phyloP scores from a whole-genome alignment of 2,113 vertebrate genomes.

The Thalassoma bifasciatum region DNA sequence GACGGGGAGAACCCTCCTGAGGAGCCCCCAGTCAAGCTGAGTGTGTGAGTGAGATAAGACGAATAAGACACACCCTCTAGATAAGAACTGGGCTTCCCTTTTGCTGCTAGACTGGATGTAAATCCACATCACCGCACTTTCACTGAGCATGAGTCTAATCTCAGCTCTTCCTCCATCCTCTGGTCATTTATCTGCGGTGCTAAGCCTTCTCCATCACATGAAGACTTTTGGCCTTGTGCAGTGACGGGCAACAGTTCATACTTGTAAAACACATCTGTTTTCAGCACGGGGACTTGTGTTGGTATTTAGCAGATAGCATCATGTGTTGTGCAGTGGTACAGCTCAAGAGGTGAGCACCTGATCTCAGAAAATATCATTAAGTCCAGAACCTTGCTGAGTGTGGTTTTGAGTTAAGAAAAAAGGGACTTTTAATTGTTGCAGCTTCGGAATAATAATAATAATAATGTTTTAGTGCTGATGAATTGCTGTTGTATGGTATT shows the following conservation, averaged over 20 bases:
- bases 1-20: conserved; percentile 50
- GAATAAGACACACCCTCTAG: conserved; percentile 70
- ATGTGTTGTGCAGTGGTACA: conserved; percentile 3
- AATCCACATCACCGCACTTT: conserved; percentile 33
- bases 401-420: background rate
- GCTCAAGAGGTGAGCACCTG: conserved; percentile 5
- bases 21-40: conserved; percentile 69
- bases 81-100: conserved; percentile 63
- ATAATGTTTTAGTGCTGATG: conserved; percentile 37
- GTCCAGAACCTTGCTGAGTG: conserved; percentile 1
- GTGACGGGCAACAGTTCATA: conserved; percentile 43
- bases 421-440: conserved; percentile 12
- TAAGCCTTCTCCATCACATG: conserved; percentile 44
- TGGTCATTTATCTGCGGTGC: conserved; percentile 62
- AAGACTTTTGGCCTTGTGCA: conserved; percentile 42
- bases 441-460: conserved; percentile 15
- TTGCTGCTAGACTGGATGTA: conserved; percentile 41
- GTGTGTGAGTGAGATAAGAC: conserved; percentile 78
- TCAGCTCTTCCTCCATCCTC: conserved; percentile 49
- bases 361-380: conserved; percentile 35
- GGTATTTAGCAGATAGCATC: conserved; percentile 43
- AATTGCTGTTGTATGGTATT: conserved; percentile 52
- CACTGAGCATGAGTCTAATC: conserved; percentile 40
- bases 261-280: conserved; percentile 26
- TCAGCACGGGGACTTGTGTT: conserved; percentile 40